Evolutionary conservation across 2,113 vertebrate species (phyloP).

Genomic region (Bos taurus): DNA sequence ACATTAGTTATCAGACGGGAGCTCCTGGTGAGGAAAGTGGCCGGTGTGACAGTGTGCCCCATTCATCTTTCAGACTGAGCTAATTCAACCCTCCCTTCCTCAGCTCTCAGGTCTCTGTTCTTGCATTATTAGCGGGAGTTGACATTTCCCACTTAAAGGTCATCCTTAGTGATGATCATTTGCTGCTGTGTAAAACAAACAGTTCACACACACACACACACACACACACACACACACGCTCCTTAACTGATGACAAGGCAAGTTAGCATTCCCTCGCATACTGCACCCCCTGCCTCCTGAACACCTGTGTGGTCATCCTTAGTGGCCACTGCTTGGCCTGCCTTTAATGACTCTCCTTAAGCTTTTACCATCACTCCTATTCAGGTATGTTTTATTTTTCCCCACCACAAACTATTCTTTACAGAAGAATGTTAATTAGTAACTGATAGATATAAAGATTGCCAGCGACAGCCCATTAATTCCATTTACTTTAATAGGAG

Average conservation of each 20-base stretch:
- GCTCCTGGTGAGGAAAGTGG: not conserved
- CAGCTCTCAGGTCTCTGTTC: conserved; percentile 48
- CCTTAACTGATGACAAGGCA: not conserved
- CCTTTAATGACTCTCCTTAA: not conserved
- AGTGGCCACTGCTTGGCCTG: not conserved
- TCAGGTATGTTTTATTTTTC: conserved; percentile 62
- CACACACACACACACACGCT: too few species aligned
- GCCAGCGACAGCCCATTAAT: conserved; percentile 94
- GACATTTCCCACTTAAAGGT: conserved; percentile 74
- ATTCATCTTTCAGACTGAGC: conserved; percentile 48
- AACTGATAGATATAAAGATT: conserved; percentile 92
- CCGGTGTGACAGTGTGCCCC: not conserved
- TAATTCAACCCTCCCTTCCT: conserved; percentile 66
- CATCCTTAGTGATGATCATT: conserved; percentile 68
- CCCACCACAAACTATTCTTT: conserved; percentile 79
- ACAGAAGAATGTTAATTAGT: conserved; percentile 89
- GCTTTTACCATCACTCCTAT: conserved; percentile 56
- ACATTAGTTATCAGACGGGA: conserved; percentile 49
- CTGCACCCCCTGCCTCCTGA: not conserved
- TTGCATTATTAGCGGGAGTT: conserved; percentile 72
- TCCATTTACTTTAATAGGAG: conserved; percentile 92
- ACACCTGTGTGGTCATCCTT: not conserved
- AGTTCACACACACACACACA: not conserved
- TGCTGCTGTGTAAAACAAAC: conserved; percentile 69
- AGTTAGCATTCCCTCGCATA: conserved; percentile 25